phyloP scores from a whole-genome alignment of 2,113 vertebrate genomes.

The Motacilla tschutschensis region DNA sequence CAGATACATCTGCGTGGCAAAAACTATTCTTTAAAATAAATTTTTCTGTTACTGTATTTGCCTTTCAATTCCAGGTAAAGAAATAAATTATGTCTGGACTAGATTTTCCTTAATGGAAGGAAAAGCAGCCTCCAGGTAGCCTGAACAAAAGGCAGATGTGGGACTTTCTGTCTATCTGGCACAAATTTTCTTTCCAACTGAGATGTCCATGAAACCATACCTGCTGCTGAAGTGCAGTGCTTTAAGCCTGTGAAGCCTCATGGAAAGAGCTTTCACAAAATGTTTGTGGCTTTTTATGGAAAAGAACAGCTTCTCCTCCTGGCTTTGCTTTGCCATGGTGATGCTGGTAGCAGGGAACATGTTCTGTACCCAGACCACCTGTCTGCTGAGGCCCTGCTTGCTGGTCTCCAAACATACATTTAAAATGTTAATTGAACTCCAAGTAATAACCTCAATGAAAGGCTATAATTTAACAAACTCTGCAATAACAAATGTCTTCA shows the following conservation, averaged over 20 bases:
- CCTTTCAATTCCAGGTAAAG: background rate
- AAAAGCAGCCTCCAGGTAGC: background rate
- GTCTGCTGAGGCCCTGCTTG: background rate
- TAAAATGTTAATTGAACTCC: conserved; percentile 61
- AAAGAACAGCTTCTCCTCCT: conserved; percentile 24
- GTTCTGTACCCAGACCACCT: background rate
- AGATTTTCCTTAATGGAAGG: background rate
- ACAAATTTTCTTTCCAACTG: background rate
- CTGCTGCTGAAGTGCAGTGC: conserved; percentile 16
- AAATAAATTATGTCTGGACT: background rate
- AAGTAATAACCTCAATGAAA: conserved; percentile 46
- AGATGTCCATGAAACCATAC: background rate
- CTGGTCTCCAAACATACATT: conserved; percentile 3
- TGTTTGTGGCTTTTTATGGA: conserved; percentile 1
- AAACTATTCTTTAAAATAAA: background rate
- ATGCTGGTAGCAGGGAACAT: background rate
- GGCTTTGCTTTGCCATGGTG: conserved; percentile 3
- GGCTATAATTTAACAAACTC: conserved; percentile 59
- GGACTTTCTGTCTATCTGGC: background rate
- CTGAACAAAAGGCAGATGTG: background rate
- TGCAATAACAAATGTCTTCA: conserved; percentile 32
- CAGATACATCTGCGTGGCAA: background rate
- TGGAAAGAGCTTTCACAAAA: background rate
- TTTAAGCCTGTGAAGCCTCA: background rate
- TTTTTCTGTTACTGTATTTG: background rate